Percentiles rank a stretch among this genome's conserved stretches.
Evolutionary conservation across 1,140 invertebrate genomes (phyloP).

Genomic region (Colletes gigas): DNA sequence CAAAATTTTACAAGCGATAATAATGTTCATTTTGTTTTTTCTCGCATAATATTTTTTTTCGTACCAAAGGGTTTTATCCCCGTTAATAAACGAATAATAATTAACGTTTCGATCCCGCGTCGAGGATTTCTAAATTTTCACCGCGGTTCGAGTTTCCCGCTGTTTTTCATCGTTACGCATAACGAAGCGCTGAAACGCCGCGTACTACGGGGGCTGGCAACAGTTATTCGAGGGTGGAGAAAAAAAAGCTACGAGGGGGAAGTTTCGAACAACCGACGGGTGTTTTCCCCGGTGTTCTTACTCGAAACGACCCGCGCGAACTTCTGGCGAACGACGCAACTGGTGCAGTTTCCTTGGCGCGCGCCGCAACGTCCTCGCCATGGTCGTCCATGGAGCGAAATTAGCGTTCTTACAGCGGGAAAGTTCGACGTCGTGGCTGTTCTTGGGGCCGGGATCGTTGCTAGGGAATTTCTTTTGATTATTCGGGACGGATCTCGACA

Average conservation of each 20-base stretch:
- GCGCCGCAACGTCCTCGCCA: too few relatives aligned
- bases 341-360: neutral
- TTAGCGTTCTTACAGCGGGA: neutral
- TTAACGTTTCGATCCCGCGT: neutral
- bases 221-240: neutral
- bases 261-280: neutral
- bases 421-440: neutral
- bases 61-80: too few relatives aligned
- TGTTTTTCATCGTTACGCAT: constrained; percentile 1
- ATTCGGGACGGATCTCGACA: neutral
- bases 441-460: neutral
- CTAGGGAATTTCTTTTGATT: constrained; percentile 1
- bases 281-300: neutral
- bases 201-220: neutral
- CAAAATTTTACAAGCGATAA: too few relatives aligned
- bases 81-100: too few relatives aligned
- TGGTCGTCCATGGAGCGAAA: neutral
- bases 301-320: neutral
- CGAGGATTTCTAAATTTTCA: too few relatives aligned
- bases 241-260: neutral
- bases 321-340: constrained; percentile 15
- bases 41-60: too few relatives aligned
- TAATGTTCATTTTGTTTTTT: too few relatives aligned
- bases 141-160: neutral
- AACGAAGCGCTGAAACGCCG: neutral